A percentile compares a stretch with the other conserved stretches of the same genome.
Conservation (phyloP, 2,888 invertebrate genomes). For the Sepiola atlantica region DNA sequence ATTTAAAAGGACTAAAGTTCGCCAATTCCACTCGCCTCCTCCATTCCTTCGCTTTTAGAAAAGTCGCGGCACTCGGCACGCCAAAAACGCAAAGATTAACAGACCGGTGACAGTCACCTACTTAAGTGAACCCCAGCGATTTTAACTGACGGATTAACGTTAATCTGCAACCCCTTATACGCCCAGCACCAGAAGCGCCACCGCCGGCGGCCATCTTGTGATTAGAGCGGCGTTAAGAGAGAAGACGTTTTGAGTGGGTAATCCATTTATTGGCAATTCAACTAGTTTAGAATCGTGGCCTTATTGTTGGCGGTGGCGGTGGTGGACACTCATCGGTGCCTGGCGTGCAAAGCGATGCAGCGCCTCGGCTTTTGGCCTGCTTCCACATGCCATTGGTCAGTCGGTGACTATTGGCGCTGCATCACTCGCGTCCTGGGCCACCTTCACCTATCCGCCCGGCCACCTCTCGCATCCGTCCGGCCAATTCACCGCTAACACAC, state of each 20-base stretch:
- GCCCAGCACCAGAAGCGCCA: too few species aligned
- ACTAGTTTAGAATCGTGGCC: background rate
- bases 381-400: slow-evolving; percentile 13
- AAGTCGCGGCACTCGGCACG: background rate
- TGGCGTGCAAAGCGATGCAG: background rate
- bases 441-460: background rate
- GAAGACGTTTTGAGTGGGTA: slow-evolving; percentile 32
- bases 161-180: background rate
- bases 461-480: background rate
- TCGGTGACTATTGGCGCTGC: background rate
- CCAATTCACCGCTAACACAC: background rate
- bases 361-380: background rate
- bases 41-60: background rate
- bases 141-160: slow-evolving; percentile 32
- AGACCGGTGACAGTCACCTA: slow-evolving; percentile 20
- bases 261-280: slow-evolving; percentile 32
- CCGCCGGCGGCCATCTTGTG: background rate
- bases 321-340: background rate
- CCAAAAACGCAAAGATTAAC: background rate
- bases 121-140: slow-evolving; percentile 21
- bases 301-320: background rate
- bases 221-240: background rate
- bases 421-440: too few species aligned
- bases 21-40: too few species aligned
- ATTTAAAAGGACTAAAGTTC: background rate